These are phyloP conservation scores for Alosa alosa DNA, from an alignment of 2,113 vertebrate genomes.

Conservation along the genomic window DNA sequence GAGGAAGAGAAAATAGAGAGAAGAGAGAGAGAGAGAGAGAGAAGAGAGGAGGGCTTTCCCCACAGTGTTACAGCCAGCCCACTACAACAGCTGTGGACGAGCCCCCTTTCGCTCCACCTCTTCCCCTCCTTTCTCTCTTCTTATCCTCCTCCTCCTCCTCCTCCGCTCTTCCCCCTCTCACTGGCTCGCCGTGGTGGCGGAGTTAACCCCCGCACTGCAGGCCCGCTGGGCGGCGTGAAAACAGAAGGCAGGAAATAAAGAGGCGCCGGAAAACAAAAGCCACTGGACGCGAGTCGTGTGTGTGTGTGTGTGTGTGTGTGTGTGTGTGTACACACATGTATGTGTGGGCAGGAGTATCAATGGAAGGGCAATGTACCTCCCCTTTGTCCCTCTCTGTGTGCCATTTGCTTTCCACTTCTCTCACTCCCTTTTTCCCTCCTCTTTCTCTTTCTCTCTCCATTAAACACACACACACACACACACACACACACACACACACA, in stretches of 20 bases:
- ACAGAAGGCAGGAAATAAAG: background rate
- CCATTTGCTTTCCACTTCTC: background rate
- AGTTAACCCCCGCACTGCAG: conserved; percentile 33
- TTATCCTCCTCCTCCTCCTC: background rate
- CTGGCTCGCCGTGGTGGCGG: background rate
- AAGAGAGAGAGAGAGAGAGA: background rate
- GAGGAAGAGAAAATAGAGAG: background rate
- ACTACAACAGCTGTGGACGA: conserved; percentile 44
- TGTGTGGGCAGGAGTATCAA: background rate
- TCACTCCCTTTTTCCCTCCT: background rate
- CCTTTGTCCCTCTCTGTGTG: conserved; percentile 5
- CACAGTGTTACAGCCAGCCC: conserved; percentile 13
- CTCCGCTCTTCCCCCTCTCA: background rate
- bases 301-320: background rate
- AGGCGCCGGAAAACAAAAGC: conserved; percentile 1
- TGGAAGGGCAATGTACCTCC: background rate
- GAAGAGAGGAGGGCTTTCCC: conserved; percentile 16
- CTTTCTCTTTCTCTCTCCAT: background rate
- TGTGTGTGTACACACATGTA: background rate
- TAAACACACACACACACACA: background rate
- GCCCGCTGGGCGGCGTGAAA: background rate
- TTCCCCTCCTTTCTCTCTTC: background rate
- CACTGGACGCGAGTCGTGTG: background rate
- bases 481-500: conserved; percentile 6
- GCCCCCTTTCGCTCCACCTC: conserved; percentile 19